Percentiles rank a stretch among this genome's conserved stretches.
Conservation (phyloP, 2,888 invertebrate species). For the Drosophila multiciliata region DNA sequence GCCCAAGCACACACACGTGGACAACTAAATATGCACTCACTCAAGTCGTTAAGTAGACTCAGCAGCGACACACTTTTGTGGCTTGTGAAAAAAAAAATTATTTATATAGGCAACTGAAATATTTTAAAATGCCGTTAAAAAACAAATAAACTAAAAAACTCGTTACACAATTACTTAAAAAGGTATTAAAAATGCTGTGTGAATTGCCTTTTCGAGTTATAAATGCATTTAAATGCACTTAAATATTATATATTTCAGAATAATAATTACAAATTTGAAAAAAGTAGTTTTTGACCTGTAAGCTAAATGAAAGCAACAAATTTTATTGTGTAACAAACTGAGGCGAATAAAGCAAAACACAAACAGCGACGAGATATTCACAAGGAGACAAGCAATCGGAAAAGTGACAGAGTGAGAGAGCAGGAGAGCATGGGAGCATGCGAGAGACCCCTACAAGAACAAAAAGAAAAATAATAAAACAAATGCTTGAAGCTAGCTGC, state of each 20-base stretch:
- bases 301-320: slow-evolving; percentile 61
- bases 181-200: slow-evolving; percentile 45
- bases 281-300: slow-evolving; percentile 44
- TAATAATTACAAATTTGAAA: slow-evolving; percentile 14
- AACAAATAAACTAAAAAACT: slow-evolving; percentile 31
- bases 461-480: slow-evolving; percentile 60
- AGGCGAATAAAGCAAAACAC: slow-evolving; percentile 45
- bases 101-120: slow-evolving; percentile 29
- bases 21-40: slow-evolving; percentile 27
- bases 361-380: slow-evolving; percentile 30
- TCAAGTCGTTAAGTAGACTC: slow-evolving; percentile 34
- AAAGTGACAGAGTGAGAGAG: slow-evolving; percentile 28
- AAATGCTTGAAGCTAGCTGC: slow-evolving; percentile 47
- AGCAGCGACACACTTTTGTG: slow-evolving; percentile 53
- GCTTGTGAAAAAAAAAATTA: slow-evolving; percentile 30
- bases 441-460: slow-evolving; percentile 48
- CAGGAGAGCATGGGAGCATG: slow-evolving; percentile 20
- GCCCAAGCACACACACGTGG: slow-evolving; percentile 21
- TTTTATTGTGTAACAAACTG: slow-evolving; percentile 76
- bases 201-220: slow-evolving; percentile 27
- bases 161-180: slow-evolving; percentile 38
- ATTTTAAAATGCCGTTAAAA: slow-evolving; percentile 23
- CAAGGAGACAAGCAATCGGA: slow-evolving; percentile 47
- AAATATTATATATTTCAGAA: slow-evolving; percentile 10
- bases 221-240: slow-evolving; percentile 22